Evolutionary conservation across 2,888 invertebrate species (phyloP).

Genomic region (Isotomurus palustris): DNA sequence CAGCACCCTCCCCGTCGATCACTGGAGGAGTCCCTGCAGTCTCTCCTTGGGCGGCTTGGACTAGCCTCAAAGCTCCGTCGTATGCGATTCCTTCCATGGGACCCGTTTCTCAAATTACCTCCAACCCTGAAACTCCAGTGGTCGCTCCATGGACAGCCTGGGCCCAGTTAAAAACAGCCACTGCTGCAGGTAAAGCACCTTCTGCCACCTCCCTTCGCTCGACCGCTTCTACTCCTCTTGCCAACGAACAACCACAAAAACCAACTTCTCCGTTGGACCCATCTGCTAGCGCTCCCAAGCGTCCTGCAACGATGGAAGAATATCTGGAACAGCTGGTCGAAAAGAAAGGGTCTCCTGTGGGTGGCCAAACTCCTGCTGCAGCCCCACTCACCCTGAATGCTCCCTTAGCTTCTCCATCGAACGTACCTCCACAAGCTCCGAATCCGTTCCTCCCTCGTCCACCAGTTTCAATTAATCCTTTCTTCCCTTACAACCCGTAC

Average conservation of each 20-base stretch:
- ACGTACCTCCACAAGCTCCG: not conserved
- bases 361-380: no score
- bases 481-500: no score
- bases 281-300: not conserved
- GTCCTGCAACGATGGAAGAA: slow-evolving; percentile 12
- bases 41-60: slow-evolving; percentile 25
- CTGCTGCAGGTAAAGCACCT: no score
- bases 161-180: slow-evolving; percentile 15
- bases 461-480: not conserved
- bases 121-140: not conserved
- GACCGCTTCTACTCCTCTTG: no score
- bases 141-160: slow-evolving; percentile 17
- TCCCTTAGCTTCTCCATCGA: not conserved
- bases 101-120: not conserved
- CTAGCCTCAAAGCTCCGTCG: slow-evolving; percentile 13
- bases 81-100: not conserved
- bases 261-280: not conserved
- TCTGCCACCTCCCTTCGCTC: no score
- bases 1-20: no score
- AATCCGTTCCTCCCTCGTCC: not conserved
- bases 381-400: not conserved
- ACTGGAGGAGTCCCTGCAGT: slow-evolving; percentile 9
- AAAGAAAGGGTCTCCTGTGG: no score
- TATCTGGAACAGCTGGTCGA: no score
- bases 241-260: no score